These are phyloP conservation scores for Rhodophaea formosa DNA, from an alignment of 2,888 invertebrate genomes.

Conservation along the genomic window DNA sequence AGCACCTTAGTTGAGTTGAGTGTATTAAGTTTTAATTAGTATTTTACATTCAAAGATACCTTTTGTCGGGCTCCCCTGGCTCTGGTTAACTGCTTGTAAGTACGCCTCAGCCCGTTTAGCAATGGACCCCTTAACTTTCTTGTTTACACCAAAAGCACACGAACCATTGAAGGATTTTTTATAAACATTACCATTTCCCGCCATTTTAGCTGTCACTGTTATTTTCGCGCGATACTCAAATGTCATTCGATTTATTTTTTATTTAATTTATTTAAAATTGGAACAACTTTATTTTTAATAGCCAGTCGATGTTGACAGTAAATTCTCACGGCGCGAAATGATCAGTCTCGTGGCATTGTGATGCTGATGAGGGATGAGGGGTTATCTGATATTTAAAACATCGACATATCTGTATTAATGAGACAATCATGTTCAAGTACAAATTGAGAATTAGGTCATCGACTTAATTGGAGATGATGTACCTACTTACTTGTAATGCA, in stretches of 20 bases:
- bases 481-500: not conserved
- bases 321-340: constrained; percentile 39
- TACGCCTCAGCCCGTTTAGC: constrained; percentile 66
- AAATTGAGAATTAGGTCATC: constrained; percentile 41
- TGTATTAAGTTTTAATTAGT: no score
- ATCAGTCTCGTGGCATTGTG: constrained; percentile 24
- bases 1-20: no score
- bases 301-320: constrained; percentile 34
- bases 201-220: constrained; percentile 55
- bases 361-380: constrained; percentile 39
- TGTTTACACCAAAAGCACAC: constrained; percentile 53
- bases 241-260: constrained; percentile 43
- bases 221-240: constrained; percentile 58
- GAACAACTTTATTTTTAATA: constrained; percentile 20
- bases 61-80: constrained; percentile 43
- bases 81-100: constrained; percentile 61
- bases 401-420: constrained; percentile 21
- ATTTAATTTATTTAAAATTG: constrained; percentile 4
- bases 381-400: constrained; percentile 47
- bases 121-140: constrained; percentile 51
- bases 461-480: constrained; percentile 32
- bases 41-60: no score
- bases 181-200: constrained; percentile 52
- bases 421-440: constrained; percentile 15
- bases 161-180: constrained; percentile 58